These are phyloP conservation scores for Drosophila sproati DNA, from an alignment of 1,140 invertebrate genomes.

Conservation along the genomic window DNA sequence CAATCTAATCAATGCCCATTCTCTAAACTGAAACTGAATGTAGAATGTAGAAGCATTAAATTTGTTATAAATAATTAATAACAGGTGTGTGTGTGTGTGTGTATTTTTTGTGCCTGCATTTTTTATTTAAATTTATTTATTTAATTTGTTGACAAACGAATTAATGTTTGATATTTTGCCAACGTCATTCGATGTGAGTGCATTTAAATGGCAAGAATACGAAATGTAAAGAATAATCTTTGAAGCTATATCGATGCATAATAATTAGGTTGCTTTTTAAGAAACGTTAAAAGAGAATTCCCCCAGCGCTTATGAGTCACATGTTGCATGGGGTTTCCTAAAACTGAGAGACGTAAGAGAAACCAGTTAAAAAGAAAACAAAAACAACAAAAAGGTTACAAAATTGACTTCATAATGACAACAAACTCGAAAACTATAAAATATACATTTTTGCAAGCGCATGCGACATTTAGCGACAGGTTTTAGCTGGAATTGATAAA, in stretches of 20 bases:
- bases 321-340: constrained; percentile 5
- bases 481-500: constrained; percentile 5
- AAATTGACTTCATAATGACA: constrained; percentile 7
- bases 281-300: not conserved
- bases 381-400: not conserved
- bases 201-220: constrained; percentile 1
- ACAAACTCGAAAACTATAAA: not conserved
- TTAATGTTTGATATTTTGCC: not conserved
- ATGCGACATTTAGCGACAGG: constrained; percentile 10
- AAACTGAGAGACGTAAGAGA: not conserved
- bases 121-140: not conserved
- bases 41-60: not conserved
- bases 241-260: not conserved
- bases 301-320: constrained; percentile 9
- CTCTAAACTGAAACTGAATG: not conserved
- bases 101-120: not conserved
- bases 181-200: constrained; percentile 11
- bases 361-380: not conserved
- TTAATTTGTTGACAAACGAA: not conserved
- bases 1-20: not conserved
- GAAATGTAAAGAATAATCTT: not conserved
- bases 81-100: not conserved
- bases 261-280: not conserved
- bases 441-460: not conserved
- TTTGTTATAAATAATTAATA: constrained; percentile 31